These are phyloP conservation scores for Drosophila littoralis DNA, from an alignment of 1,140 invertebrate species.

Conservation along the genomic window DNA sequence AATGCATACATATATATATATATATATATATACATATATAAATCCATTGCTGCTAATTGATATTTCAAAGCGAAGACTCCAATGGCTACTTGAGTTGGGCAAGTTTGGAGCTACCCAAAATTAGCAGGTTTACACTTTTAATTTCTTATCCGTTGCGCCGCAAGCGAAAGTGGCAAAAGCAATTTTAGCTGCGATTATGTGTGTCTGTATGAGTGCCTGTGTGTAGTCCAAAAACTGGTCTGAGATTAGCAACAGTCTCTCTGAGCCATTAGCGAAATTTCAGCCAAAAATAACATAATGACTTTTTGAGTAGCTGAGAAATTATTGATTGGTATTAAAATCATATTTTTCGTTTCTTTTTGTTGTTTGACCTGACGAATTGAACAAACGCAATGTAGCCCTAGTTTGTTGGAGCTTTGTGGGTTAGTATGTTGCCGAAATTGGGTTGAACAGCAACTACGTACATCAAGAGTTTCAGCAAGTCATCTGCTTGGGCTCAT, in stretches of 20 bases:
- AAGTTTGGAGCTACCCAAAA: constrained; percentile 43
- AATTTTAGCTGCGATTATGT: background rate
- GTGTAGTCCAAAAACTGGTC: constrained; percentile 15
- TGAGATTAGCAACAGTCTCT: constrained; percentile 23
- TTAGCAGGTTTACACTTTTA: constrained; percentile 73
- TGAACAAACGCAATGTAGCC: constrained; percentile 12
- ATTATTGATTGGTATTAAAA: constrained; percentile 60
- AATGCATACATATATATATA: background rate
- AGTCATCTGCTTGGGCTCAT: constrained; percentile 10
- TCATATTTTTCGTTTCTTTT: constrained; percentile 11
- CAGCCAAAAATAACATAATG: constrained; percentile 55
- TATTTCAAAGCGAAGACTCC: constrained; percentile 54
- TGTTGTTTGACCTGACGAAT: background rate
- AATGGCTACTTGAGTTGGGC: constrained; percentile 17
- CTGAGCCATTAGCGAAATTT: constrained; percentile 40
- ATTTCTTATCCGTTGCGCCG: constrained; percentile 57
- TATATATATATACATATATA: background rate
- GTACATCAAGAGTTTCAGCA: constrained; percentile 21
- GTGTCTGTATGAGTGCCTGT: background rate
- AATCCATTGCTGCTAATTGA: constrained; percentile 59
- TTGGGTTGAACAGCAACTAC: constrained; percentile 6
- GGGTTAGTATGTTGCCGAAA: constrained; percentile 54
- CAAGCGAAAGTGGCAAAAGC: constrained; percentile 65
- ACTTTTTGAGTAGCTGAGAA: constrained; percentile 72
- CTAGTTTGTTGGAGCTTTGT: constrained; percentile 41